Evolutionary conservation across 2,797 vertebrate species (phyloP).

Genomic region (Adelosebastes latens): DNA sequence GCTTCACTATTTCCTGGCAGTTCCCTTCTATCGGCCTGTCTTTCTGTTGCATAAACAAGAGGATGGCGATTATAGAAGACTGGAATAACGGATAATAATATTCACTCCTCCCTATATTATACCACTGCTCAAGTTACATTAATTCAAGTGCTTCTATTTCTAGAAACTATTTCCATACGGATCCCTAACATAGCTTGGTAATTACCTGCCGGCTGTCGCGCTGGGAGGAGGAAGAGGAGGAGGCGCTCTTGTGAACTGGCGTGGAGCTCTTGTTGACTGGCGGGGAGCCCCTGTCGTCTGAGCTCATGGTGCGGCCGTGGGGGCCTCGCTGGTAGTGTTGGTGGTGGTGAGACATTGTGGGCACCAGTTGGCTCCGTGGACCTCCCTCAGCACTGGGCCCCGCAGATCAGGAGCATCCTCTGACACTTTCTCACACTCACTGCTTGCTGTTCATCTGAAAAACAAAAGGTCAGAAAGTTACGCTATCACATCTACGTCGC

Average conservation of each 20-base stretch:
- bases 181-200: background rate
- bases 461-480: conserved; percentile 37
- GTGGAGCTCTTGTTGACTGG: conserved; percentile 90
- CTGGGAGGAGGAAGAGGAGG: conserved; percentile 93
- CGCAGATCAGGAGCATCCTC: conserved; percentile 65
- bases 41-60: conserved; percentile 13
- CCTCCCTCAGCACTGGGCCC: conserved; percentile 68
- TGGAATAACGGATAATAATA: conserved; percentile 17
- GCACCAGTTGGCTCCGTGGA: conserved; percentile 43
- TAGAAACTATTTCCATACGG: conserved; percentile 3
- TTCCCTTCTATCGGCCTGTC: background rate
- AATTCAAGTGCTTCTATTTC: conserved; percentile 14
- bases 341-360: conserved; percentile 82
- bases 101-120: background rate
- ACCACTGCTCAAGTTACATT: conserved; percentile 19
- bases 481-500: background rate
- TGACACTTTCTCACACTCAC: conserved; percentile 53
- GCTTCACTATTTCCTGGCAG: conserved; percentile 7
- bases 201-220: conserved; percentile 96
- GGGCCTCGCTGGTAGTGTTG: conserved; percentile 77
- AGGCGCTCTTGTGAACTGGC: conserved; percentile 96
- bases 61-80: conserved; percentile 7
- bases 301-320: conserved; percentile 88
- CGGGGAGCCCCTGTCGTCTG: conserved; percentile 90
- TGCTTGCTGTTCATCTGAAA: conserved; percentile 70